Percentiles rank a stretch among this genome's conserved stretches.
Conservation (phyloP, 2,797 vertebrate genomes). For the Cyclura pinguis region DNA sequence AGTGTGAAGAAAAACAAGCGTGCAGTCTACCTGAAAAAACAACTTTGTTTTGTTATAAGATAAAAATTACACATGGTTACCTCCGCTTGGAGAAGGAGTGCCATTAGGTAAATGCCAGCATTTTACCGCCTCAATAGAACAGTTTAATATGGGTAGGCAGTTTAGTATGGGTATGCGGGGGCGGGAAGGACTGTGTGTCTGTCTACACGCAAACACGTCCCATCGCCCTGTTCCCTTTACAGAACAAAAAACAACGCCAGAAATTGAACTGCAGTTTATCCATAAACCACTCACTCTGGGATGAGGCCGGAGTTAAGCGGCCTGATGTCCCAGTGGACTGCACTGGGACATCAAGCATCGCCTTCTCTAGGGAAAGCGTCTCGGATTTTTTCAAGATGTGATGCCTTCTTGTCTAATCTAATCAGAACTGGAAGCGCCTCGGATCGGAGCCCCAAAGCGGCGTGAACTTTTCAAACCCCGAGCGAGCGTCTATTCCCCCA, state of each 20-base stretch:
- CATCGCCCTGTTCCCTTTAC: not conserved
- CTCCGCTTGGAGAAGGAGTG: not conserved
- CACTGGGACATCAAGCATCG: accelerated
- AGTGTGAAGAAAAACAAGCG: not conserved
- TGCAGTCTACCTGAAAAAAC: not conserved
- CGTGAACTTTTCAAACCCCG: too few relatives aligned
- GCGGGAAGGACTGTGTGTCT: not conserved
- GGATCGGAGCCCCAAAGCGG: not conserved
- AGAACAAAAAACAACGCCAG: not conserved
- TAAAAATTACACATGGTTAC: not conserved
- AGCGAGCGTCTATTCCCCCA: too few relatives aligned
- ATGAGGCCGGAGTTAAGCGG: not conserved
- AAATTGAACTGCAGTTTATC: not conserved
- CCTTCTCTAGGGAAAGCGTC: not conserved
- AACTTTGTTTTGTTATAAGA: not conserved
- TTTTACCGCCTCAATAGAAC: not conserved
- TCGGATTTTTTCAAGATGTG: not conserved
- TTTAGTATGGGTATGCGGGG: too few relatives aligned
- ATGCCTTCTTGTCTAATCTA: not conserved
- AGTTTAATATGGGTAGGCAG: not conserved
- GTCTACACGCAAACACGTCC: not conserved
- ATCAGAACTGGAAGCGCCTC: not conserved
- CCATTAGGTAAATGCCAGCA: not conserved
- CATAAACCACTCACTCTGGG: not conserved
- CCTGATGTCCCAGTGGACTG: too few relatives aligned